Conservation (phyloP, 2,797 vertebrate genomes). For the Trichosurus vulpecula region DNA sequence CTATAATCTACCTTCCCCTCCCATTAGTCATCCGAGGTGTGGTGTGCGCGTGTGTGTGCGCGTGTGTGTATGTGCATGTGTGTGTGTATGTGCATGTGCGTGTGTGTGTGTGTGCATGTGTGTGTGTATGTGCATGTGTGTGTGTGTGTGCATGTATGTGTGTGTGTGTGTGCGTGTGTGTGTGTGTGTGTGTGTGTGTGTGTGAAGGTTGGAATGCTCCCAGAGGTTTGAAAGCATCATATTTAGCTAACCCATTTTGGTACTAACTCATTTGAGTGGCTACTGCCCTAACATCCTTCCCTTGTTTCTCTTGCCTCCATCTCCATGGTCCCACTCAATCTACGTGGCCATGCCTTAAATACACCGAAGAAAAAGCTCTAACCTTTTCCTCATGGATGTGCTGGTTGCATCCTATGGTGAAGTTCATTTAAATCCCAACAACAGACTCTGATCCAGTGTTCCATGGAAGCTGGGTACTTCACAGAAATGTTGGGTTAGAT, state of each 20-base stretch:
- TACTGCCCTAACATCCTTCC: neutral
- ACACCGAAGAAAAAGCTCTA: neutral
- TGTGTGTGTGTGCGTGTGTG: no score
- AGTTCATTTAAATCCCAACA: neutral
- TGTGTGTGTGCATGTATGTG: no score
- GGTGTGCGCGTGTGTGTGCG: no score
- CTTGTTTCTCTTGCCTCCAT: neutral
- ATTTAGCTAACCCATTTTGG: neutral
- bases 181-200: no score
- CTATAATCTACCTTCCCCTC: neutral
- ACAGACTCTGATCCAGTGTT: neutral
- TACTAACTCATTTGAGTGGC: neutral
- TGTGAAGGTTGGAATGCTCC: neutral
- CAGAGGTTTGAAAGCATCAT: neutral
- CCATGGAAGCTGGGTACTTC: constrained; percentile 32
- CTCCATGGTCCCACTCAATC: neutral
- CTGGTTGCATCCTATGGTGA: neutral
- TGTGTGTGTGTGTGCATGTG: no score
- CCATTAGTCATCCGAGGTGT: neutral
- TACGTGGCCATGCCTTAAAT: neutral
- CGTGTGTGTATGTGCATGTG: no score
- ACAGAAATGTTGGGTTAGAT: constrained; percentile 49
- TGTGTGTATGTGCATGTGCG: no score
- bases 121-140: no score
- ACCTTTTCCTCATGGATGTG: neutral